Conservation (phyloP, 2,113 vertebrate species). For the Caretta caretta region DNA sequence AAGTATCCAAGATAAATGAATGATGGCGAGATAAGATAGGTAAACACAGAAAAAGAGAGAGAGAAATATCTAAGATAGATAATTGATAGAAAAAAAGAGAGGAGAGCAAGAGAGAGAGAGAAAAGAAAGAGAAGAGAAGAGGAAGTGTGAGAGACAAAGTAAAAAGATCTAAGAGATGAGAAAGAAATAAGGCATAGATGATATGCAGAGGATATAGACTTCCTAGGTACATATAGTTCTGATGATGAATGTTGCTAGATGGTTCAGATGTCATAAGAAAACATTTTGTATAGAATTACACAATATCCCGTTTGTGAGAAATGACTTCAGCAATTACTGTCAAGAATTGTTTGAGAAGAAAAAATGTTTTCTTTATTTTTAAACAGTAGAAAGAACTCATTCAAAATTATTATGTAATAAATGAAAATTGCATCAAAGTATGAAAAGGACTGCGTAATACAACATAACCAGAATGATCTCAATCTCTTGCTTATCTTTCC, state of each 20-base stretch:
- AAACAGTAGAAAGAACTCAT: background rate
- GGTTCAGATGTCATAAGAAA: conserved; percentile 1
- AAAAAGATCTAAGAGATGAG: background rate
- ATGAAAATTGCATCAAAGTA: background rate
- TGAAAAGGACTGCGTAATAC: background rate
- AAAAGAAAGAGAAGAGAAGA: background rate
- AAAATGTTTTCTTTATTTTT: background rate
- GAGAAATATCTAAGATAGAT: background rate
- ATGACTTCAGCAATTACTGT: background rate
- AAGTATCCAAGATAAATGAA: background rate
- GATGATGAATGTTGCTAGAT: background rate
- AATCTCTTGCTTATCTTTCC: background rate
- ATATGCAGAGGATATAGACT: background rate
- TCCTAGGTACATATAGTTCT: background rate
- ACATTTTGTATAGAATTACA: background rate
- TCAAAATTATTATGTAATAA: conserved; percentile 1
- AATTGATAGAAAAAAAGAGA: background rate
- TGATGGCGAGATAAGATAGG: background rate
- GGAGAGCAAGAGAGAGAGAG: background rate
- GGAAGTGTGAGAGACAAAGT: background rate
- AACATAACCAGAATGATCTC: background rate
- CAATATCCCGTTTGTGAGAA: background rate
- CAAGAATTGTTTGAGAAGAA: conserved; percentile 11
- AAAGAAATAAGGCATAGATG: background rate
- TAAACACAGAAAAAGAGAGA: background rate